Base-by-base conservation (phyloP, 1,140 invertebrate genomes). In the Papilio xuthus region DNA sequence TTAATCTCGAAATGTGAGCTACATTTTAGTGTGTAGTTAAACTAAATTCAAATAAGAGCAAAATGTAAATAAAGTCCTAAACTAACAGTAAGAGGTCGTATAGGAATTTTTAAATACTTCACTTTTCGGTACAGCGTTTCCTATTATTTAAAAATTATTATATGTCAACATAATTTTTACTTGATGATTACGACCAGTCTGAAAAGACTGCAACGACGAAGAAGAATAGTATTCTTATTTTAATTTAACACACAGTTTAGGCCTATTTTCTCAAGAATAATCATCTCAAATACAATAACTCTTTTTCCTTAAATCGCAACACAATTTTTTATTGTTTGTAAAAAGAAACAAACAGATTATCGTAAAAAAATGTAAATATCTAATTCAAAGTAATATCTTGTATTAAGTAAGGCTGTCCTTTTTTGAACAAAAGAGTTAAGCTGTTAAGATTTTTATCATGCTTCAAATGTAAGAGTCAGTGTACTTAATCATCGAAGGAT, bases 401-500 rank as follows among this genome's bases (percentile, higher is more conserved):
- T 9, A 20, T 53, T 53, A n/a, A 53, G 8, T n/a, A 53, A 53
- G 15, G 50, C 18, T 13, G 44, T 53, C 8, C 8, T n/a, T 20
- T 9, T n/a, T 18, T n/a, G n/a, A 53, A 32, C 60, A 23, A 63
- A 60, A 28, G 10, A 10, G 23, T 32, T 67, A 76, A 20, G 56
- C 53, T 10, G 32, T 18, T 26, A 26, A 73, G 71, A 47, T 73
- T 73, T 72, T 73, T 73, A 47, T 73, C 26, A 13, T 18, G 7
- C 41, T 60, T 76, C 32, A 37, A 74, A 83, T 79, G 72, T 80
- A 75, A 67, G 63, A 60, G 56, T 13, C 78, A 81, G 82, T 78
- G 72, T 81, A 84, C 84, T 85, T 89, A 87, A 88, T 86, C 81
- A 84, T 77, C 44, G 78, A 71, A 77, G 83, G 83, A 86, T 88